Conservation (phyloP, 2,797 vertebrate species). For the Lepus townsendii region DNA sequence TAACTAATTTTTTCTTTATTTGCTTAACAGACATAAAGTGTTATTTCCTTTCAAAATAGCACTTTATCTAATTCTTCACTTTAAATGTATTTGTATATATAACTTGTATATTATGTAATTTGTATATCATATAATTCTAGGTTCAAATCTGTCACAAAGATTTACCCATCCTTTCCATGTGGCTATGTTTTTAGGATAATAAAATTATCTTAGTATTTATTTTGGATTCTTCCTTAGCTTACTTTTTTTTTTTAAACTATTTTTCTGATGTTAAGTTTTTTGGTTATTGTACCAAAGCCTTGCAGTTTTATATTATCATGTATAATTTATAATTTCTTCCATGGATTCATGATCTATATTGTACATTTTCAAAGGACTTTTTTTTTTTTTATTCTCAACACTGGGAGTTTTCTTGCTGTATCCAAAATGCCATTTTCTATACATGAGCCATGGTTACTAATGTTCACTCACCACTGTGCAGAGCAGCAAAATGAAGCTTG, state of each 20-base stretch:
- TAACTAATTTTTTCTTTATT: background rate
- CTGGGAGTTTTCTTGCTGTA: slow-evolving; percentile 40
- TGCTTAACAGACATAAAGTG: background rate
- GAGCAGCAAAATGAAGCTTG: slow-evolving; percentile 51
- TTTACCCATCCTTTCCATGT: background rate
- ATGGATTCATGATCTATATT: background rate
- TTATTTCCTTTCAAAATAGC: background rate
- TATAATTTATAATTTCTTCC: slow-evolving; percentile 13
- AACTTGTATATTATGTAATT: background rate
- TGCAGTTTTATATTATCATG: background rate
- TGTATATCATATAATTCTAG: background rate
- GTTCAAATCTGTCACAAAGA: background rate
- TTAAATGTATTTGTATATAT: background rate
- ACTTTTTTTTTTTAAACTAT: background rate
- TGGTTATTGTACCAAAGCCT: background rate
- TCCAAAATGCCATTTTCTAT: background rate
- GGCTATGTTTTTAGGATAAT: background rate
- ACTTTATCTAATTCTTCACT: slow-evolving; percentile 40
- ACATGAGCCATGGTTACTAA: slow-evolving; percentile 24
- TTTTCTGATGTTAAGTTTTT: background rate
- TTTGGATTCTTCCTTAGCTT: slow-evolving; percentile 17
- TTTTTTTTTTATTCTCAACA: slow-evolving; percentile 13
- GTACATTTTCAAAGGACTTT: background rate
- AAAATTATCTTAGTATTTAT: background rate
- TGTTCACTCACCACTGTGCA: slow-evolving; percentile 5